Conservation (phyloP, 2,113 vertebrate genomes). For the Gallinago undulata region DNA sequence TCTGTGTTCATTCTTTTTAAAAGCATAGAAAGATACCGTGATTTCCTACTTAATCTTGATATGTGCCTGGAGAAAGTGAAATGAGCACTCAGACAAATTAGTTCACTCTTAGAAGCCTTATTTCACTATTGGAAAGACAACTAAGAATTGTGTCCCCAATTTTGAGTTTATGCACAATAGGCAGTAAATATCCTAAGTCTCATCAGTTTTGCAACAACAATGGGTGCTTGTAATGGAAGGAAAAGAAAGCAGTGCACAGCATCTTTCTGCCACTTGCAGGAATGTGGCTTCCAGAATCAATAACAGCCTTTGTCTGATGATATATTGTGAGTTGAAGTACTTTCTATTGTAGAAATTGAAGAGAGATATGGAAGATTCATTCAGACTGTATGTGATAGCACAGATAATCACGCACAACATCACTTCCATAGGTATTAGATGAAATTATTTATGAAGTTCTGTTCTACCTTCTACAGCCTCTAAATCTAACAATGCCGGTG, state of each 20-base stretch:
- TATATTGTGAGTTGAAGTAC: neutral
- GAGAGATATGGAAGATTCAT: neutral
- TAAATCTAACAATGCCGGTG: neutral
- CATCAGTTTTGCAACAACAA: neutral
- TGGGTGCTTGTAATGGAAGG: neutral
- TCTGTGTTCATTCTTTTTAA: slow-evolving; percentile 24
- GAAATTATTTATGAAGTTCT: neutral
- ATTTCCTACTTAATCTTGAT: slow-evolving; percentile 48
- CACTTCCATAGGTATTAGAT: neutral
- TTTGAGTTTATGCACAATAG: slow-evolving; percentile 11
- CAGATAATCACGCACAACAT: neutral
- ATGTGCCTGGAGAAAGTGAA: slow-evolving; percentile 27
- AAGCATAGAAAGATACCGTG: slow-evolving; percentile 4
- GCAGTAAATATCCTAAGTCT: slow-evolving; percentile 34
- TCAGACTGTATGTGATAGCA: neutral
- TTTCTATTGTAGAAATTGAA: slow-evolving; percentile 1
- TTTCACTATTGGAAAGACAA: neutral
- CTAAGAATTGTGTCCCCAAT: neutral
- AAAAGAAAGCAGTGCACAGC: neutral
- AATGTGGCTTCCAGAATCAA: slow-evolving; percentile 37
- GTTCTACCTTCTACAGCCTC: neutral
- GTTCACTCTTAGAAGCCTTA: slow-evolving; percentile 14
- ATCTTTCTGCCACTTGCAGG: neutral
- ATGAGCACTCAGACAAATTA: slow-evolving; percentile 57
- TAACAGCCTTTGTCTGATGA: slow-evolving; percentile 25